A percentile compares a stretch with the other conserved stretches of the same genome.
Evolutionary conservation across 37 sponge, comb jelly and placozoan species (phyloP).

Genomic region (Petrosia ficiformis): DNA sequence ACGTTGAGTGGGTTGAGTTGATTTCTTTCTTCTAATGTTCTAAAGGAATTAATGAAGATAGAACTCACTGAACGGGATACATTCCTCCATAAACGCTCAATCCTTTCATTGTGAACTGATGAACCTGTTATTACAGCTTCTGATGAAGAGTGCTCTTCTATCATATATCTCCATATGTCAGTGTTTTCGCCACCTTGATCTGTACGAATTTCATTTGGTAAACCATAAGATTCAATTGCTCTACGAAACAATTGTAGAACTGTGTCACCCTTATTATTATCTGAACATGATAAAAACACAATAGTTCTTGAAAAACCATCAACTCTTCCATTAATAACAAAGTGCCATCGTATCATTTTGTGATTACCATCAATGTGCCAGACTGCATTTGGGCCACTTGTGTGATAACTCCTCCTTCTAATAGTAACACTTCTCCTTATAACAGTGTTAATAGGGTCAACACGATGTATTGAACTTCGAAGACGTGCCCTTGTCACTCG

Average conservation of each 20-base stretch:
- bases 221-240: constrained; percentile 11
- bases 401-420: constrained; percentile 15
- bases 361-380: constrained; percentile 37
- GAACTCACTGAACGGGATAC: constrained; percentile 29
- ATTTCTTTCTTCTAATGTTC: constrained; percentile 15
- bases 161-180: constrained; percentile 40
- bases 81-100: constrained; percentile 62
- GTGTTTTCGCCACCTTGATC: constrained; percentile 51
- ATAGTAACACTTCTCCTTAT: constrained; percentile 7
- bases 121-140: constrained; percentile 34
- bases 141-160: constrained; percentile 2
- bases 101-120: constrained; percentile 51
- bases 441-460: constrained; percentile 36
- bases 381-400: constrained; percentile 18
- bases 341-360: constrained; percentile 30
- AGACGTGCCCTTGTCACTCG: constrained; percentile 13
- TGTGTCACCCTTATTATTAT: constrained; percentile 43
- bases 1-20: constrained; percentile 28
- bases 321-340: constrained; percentile 39
- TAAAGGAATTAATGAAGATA: constrained; percentile 14
- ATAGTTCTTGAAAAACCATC: constrained; percentile 55
- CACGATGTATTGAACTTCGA: constrained; percentile 41
- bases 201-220: constrained; percentile 27
- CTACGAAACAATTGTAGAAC: constrained; percentile 21
- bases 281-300: constrained; percentile 16